Base-by-base conservation (phyloP, 2,888 invertebrate species). In the Schizaphis graminum region DNA sequence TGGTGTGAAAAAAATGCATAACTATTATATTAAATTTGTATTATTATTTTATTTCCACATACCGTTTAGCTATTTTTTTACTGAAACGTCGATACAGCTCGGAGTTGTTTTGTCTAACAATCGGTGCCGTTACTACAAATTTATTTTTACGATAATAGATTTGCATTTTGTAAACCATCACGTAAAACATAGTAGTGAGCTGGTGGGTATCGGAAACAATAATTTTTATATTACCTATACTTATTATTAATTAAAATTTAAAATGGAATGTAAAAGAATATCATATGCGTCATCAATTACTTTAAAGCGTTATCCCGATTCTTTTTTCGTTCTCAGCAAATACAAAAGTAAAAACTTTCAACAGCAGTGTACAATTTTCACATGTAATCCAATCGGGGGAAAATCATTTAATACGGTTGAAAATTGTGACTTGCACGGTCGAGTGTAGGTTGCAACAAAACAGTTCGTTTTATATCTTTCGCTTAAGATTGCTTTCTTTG, bases 401-500 rank as follows among this genome's bases (percentile, higher is more conserved):
- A 57, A 86, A 35, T 49, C 77, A 61, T 87, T 61, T 61, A 87
- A 92, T 87, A 87, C 47, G 47, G 10, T 49, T 49, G 85, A 87
- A 92, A 61, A 61, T 35, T 49, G 47, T 49, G 49, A 41, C 35
- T 26, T 61, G 16, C 91, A 41, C 8, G 44, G 41, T 47, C 0
- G 35, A 28, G 77, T 24, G 35, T 84, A 41, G 35, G 16, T 53
- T 41, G 26, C 49, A 35, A 35, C 77, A 35, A 77, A 90, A 90
- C 67, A 35, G 47, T n/a, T 49, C n/a, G 90, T 90, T 67, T 67
- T 47, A 67, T 16, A 16, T 47, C 47, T 90, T 67, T 77, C 7
- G 53, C 5, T 53, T 26, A n/a, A n/a, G 61, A 61, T 90, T 28
- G 28, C 47, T 89, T 91, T 85, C 91, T 91, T 91, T 85, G 91